These are phyloP conservation scores for Drosophila lutescens DNA, from an alignment of 2,888 invertebrate genomes.

Conservation along the genomic window DNA sequence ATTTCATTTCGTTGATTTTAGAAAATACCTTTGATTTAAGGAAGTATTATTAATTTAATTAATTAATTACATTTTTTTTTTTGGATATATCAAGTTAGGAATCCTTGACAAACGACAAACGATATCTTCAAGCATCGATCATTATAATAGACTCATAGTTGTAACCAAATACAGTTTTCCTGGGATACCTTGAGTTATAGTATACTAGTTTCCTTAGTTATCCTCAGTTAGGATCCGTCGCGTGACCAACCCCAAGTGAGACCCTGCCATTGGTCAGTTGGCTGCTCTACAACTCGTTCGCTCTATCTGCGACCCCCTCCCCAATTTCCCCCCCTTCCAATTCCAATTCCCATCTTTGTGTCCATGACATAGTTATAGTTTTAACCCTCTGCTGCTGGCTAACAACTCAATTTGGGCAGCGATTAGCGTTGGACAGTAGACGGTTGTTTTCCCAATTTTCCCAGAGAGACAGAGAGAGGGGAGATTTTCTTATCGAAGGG, in stretches of 20 bases:
- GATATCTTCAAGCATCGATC: neutral
- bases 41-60: too few species aligned
- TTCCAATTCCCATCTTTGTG: too few species aligned
- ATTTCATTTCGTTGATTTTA: too few species aligned
- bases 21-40: too few species aligned
- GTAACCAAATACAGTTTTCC: neutral
- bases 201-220: neutral
- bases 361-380: constrained; percentile 10
- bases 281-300: constrained; percentile 8
- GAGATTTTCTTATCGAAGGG: constrained; percentile 5
- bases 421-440: constrained; percentile 37
- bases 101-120: neutral
- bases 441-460: neutral
- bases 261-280: constrained; percentile 20
- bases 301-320: neutral
- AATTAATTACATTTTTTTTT: too few species aligned
- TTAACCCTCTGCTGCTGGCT: constrained; percentile 7
- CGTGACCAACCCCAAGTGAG: neutral
- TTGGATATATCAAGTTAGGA: neutral
- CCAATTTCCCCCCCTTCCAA: too few species aligned
- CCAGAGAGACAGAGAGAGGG: constrained; percentile 5
- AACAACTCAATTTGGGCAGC: constrained; percentile 35
- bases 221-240: neutral
- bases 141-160: neutral
- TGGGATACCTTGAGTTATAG: neutral